Conservation (phyloP, 2,797 vertebrate species). For the Coendou prehensilis region DNA sequence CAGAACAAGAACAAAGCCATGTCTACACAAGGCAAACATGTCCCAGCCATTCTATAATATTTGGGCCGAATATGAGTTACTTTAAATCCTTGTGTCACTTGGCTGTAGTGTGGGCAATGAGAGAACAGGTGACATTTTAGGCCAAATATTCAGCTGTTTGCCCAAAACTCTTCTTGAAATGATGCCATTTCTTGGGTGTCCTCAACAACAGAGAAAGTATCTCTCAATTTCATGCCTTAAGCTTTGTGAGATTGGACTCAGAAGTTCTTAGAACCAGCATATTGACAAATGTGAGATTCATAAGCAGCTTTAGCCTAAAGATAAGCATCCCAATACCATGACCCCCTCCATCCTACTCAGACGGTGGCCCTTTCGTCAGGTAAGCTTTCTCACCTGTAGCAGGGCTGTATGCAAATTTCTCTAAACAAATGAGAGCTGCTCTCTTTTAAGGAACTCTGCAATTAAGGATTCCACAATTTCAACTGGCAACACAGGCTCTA, state of each 20-base stretch:
- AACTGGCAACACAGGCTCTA: neutral
- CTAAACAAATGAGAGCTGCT: neutral
- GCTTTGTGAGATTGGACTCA: neutral
- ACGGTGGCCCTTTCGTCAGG: neutral
- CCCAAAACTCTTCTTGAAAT: constrained; percentile 28
- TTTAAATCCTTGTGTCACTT: neutral
- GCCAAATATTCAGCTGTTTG: constrained; percentile 58
- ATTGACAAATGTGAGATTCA: neutral
- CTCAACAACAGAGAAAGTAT: neutral
- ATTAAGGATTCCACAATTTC: neutral
- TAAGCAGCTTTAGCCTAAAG: neutral
- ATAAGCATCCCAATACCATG: neutral
- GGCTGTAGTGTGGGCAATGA: neutral
- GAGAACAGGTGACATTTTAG: constrained; percentile 49
- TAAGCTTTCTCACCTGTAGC: neutral
- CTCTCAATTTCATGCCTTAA: neutral
- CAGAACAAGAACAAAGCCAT: constrained; percentile 24
- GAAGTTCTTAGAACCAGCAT: neutral
- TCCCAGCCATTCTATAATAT: constrained; percentile 63
- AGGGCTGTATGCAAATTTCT: neutral
- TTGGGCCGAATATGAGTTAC: constrained; percentile 39
- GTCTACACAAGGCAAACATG: constrained; percentile 41
- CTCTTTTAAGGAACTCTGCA: neutral
- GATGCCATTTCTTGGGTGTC: neutral
- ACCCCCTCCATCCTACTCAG: neutral